phyloP scores from a whole-genome alignment of 2,888 invertebrate genomes.

The Lycaena phlaeas region DNA sequence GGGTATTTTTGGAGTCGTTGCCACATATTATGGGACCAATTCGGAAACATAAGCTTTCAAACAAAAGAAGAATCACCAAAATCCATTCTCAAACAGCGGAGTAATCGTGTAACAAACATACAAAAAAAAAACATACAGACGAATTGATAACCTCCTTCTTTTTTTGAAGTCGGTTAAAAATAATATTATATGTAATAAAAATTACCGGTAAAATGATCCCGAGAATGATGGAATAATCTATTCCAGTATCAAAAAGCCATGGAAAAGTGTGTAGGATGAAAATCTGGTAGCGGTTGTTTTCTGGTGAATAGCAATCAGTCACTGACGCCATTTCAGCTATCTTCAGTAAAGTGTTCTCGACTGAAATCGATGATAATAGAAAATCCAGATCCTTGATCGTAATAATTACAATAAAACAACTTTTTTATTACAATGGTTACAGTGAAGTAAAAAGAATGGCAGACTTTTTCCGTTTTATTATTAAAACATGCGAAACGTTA shows the following conservation, averaged over 20 bases:
- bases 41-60: too few species aligned
- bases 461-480: too few species aligned
- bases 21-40: too few species aligned
- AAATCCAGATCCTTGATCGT: background rate
- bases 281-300: conserved; percentile 18
- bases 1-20: too few species aligned
- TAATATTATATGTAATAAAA: background rate
- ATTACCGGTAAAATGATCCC: conserved; percentile 31
- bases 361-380: conserved; percentile 28
- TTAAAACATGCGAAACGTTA: too few species aligned
- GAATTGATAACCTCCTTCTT: too few species aligned
- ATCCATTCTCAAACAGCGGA: too few species aligned
- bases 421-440: background rate
- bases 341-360: conserved; percentile 29
- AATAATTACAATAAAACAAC: background rate
- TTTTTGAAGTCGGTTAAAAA: too few species aligned
- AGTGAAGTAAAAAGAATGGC: too few species aligned
- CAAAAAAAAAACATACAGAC: too few species aligned
- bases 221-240: conserved; percentile 19
- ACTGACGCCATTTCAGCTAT: conserved; percentile 17
- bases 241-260: conserved; percentile 26
- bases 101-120: too few species aligned
- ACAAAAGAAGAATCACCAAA: too few species aligned
- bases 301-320: conserved; percentile 18
- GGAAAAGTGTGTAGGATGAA: conserved; percentile 22